Percentiles rank a stretch among this genome's conserved stretches.
Evolutionary conservation across 2,888 invertebrate species (phyloP).

Genomic region (Mythimna vitellina): DNA sequence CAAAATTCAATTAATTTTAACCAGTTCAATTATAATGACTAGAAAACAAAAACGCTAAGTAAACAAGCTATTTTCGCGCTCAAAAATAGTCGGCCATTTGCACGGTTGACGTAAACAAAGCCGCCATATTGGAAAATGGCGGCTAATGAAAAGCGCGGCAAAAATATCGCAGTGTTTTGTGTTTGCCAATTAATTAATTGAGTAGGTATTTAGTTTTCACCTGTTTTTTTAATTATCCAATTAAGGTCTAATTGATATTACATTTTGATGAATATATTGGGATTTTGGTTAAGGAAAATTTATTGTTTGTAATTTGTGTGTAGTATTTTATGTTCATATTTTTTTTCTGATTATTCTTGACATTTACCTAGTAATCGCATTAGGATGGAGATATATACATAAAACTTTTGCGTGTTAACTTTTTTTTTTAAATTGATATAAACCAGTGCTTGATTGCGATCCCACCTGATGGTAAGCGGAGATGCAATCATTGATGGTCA

Average conservation of each 20-base stretch:
- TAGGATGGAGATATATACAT: not conserved
- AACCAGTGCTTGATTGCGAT: too few species aligned
- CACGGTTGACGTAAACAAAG: slow-evolving; percentile 59
- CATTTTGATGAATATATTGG: slow-evolving; percentile 29
- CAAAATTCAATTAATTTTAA: slow-evolving; percentile 41
- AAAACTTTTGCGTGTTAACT: not conserved
- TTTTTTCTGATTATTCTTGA: not conserved
- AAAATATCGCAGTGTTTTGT: slow-evolving; percentile 55
- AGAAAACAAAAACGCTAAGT: slow-evolving; percentile 57
- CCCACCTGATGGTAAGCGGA: too few species aligned
- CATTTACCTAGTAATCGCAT: not conserved
- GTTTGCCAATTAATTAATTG: slow-evolving; percentile 56
- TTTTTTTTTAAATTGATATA: too few species aligned
- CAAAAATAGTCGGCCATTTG: slow-evolving; percentile 61
- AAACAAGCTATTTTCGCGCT: slow-evolving; percentile 61
- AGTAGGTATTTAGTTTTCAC: slow-evolving; percentile 32
- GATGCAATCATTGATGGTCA: too few species aligned
- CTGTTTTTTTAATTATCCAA: slow-evolving; percentile 41
- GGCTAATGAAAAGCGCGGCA: slow-evolving; percentile 57
- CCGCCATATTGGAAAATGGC: slow-evolving; percentile 62
- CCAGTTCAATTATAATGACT: slow-evolving; percentile 55
- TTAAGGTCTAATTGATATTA: slow-evolving; percentile 29
- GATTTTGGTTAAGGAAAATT: slow-evolving; percentile 7
- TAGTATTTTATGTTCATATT: not conserved
- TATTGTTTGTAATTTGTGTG: slow-evolving; percentile 12